Evolutionary conservation across 1,140 invertebrate genomes (phyloP), one percentile per base, ranked within the genome.

Genomic region (Pseudoatta argentina): DNA sequence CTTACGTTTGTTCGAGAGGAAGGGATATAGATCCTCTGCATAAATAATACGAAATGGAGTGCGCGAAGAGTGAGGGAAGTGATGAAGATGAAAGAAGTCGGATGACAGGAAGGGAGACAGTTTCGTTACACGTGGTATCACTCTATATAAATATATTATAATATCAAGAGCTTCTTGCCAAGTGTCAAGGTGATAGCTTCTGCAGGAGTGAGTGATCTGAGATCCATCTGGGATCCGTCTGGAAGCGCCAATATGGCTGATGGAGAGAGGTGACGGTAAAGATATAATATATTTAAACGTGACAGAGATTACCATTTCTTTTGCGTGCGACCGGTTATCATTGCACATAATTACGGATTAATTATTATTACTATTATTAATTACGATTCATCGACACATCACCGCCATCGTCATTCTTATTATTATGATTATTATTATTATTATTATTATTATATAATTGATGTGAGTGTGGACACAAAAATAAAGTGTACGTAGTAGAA

Each of bases 391-490:
- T 85, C 82, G 59, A 76, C 71, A 76, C 71, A 86, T 89, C 83
- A 87, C 63, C 89, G 86, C 64, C 86, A 91, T 92, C 78, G 88
- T 91, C 69, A 69, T 34, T 34, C 30, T 57, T 57, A 21, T 91
- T 91, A 64, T 91, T 91, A 91, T 87, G 55, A 73, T 78, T 44
- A 59, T 88, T 86, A 73, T 73, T 72, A 79, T 91, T 57, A n/a
- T 88, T 86, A 73, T 75, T 72, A 79, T 91, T 88, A 91, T 91
- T 89, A 83, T 92, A 92, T 91, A 92, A 91, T 91, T 91, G 88
- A 93, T 93, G 91, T 93, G 91, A 93, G 91, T 93, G 91, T 93
- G 91, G 89, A 92, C 87, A 90, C 79, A 91, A 69, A 90, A 92
- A 92, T 92, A 92, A 92, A 91, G 86, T 92, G 88, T 92, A 92